A percentile compares a stretch with the other conserved stretches of the same genome.
These are phyloP conservation scores for Murina feae DNA, from an alignment of 2,113 vertebrate genomes.

Conservation along the genomic window DNA sequence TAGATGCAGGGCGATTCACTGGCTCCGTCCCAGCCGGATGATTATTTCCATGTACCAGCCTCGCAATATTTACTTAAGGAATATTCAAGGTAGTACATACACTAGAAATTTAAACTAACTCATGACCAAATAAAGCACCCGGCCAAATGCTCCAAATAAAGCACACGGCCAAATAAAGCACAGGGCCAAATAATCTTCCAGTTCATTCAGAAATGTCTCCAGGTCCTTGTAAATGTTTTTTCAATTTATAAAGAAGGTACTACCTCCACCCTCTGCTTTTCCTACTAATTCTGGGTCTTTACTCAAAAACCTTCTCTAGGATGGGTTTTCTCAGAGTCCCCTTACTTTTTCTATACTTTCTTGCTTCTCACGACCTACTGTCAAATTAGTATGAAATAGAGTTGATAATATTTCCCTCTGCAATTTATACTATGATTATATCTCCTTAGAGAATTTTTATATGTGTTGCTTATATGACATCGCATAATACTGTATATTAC, in stretches of 20 bases:
- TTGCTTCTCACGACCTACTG: neutral
- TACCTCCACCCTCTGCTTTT: neutral
- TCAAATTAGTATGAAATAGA: neutral
- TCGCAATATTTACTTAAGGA: constrained; percentile 11
- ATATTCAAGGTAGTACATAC: constrained; percentile 16
- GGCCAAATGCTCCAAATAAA: too few relatives aligned
- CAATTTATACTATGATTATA: neutral
- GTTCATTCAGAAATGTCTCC: constrained; percentile 30
- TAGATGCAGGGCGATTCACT: neutral
- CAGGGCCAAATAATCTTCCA: neutral
- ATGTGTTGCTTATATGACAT: neutral
- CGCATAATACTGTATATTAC: neutral
- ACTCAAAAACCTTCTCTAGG: neutral
- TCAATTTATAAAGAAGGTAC: neutral
- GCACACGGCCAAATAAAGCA: neutral
- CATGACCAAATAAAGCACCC: constrained; percentile 21
- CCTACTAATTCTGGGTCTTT: neutral
- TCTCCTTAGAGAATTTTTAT: neutral
- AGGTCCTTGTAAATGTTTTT: neutral
- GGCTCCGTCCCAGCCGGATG: neutral
- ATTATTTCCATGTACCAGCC: constrained; percentile 31
- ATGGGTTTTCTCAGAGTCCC: neutral
- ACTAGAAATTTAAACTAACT: constrained; percentile 25
- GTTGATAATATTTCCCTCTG: neutral
- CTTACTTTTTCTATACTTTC: neutral